Evolutionary conservation across 2,888 invertebrate genomes (phyloP).

Genomic region (Sinotaia quadrata): DNA sequence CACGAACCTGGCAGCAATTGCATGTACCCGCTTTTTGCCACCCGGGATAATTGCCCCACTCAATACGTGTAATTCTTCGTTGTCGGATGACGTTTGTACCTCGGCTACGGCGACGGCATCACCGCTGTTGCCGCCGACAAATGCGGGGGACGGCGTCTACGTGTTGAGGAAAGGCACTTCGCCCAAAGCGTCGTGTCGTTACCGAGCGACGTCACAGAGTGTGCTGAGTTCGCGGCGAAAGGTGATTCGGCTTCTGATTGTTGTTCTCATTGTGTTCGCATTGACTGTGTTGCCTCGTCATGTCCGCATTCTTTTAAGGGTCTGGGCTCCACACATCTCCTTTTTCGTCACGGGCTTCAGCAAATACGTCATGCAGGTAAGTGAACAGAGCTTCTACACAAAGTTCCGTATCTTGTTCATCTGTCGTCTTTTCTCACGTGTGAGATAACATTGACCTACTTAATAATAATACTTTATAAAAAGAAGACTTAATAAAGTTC

Average conservation of each 20-base stretch:
- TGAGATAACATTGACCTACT: no score
- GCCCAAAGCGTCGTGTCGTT: neutral
- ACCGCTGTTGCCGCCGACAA: neutral
- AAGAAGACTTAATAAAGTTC: no score
- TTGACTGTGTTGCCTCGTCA: constrained; percentile 92
- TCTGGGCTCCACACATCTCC: constrained; percentile 77
- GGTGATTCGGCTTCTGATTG: constrained; percentile 86
- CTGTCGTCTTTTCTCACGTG: no score
- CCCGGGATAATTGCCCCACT: neutral
- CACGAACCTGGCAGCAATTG: neutral
- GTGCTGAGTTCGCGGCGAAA: constrained; percentile 29
- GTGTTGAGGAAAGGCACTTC: neutral
- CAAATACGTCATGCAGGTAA: constrained; percentile 18
- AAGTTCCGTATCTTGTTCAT: no score
- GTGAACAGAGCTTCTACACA: no score
- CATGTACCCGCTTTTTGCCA: neutral
- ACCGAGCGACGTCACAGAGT: constrained; percentile 15
- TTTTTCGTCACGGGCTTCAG: constrained; percentile 18
- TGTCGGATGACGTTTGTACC: no score
- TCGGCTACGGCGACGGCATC: neutral
- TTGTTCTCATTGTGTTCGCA: constrained; percentile 90
- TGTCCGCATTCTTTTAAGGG: constrained; percentile 82
- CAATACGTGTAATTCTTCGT: neutral
- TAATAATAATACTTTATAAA: no score
- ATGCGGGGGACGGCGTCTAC: constrained; percentile 22